Percentiles rank a stretch among this genome's conserved stretches.
Conservation (phyloP, 2,888 invertebrate genomes). For the Andrena fulva region DNA sequence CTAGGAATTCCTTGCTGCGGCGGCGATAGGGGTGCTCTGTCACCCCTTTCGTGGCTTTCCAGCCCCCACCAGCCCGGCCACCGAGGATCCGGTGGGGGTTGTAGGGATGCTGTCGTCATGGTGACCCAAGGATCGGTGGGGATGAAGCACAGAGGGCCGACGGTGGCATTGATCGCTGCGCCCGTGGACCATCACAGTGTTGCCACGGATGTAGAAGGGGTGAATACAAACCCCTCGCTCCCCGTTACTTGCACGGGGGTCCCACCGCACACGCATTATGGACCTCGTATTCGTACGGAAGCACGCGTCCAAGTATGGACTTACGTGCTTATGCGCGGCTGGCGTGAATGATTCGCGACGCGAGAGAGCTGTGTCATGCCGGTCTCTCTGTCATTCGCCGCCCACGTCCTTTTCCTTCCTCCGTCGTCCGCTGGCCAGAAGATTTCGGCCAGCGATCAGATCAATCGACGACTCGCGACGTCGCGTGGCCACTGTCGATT, state of each 20-base stretch:
- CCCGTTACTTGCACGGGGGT: constrained; percentile 35
- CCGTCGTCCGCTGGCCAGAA: constrained; percentile 7
- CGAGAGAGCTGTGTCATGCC: constrained; percentile 56
- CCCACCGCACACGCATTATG: constrained; percentile 75
- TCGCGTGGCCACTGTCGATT: background rate
- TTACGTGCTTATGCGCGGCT: constrained; percentile 77
- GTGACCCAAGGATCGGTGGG: constrained; percentile 75
- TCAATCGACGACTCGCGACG: constrained; percentile 11
- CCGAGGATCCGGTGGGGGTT: constrained; percentile 67
- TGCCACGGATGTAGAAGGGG: constrained; percentile 78
- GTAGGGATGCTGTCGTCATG: constrained; percentile 83
- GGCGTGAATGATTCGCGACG: constrained; percentile 80
- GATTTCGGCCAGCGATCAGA: constrained; percentile 1
- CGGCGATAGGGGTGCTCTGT: constrained; percentile 64
- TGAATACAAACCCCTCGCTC: constrained; percentile 75
- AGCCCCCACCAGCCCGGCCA: constrained; percentile 70
- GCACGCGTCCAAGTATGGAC: constrained; percentile 79
- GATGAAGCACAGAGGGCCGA: constrained; percentile 74
- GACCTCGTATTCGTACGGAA: constrained; percentile 75
- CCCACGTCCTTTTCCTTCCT: constrained; percentile 46
- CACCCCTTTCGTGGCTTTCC: constrained; percentile 73
- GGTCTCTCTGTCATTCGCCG: constrained; percentile 72
- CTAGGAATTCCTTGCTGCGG: constrained; percentile 75
- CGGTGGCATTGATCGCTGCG: constrained; percentile 83
- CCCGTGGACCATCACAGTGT: constrained; percentile 78